These are phyloP conservation scores for Epizoanthus stellaris DNA, from an alignment of 92 coral and sea anemone species.

Conservation along the genomic window DNA sequence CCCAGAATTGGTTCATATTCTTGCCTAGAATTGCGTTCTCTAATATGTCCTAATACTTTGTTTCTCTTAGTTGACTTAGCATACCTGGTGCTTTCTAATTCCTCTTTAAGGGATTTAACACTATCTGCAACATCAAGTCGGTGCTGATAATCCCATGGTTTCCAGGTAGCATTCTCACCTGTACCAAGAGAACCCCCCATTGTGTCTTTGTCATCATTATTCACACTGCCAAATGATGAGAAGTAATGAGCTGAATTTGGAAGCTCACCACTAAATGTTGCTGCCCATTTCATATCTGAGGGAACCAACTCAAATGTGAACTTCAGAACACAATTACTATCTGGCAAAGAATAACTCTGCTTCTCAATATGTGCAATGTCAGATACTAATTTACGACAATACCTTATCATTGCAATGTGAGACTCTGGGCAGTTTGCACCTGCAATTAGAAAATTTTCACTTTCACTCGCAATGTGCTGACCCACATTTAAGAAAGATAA, in stretches of 20 bases:
- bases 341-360: neutral
- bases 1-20: slow-evolving; percentile 63
- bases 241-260: slow-evolving; percentile 61
- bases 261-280: slow-evolving; percentile 66
- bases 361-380: neutral
- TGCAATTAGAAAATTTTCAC: slow-evolving; percentile 52
- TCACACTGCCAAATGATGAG: slow-evolving; percentile 70
- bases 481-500: slow-evolving; percentile 61
- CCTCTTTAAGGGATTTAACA: too few relatives aligned
- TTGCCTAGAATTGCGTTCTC: slow-evolving; percentile 58
- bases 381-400: neutral
- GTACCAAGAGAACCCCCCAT: slow-evolving; percentile 49
- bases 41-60: slow-evolving; percentile 50
- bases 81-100: slow-evolving; percentile 27
- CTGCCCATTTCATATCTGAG: slow-evolving; percentile 74
- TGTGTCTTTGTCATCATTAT: slow-evolving; percentile 46
- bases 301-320: slow-evolving; percentile 70
- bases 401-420: slow-evolving; percentile 36
- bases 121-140: slow-evolving; percentile 47
- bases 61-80: slow-evolving; percentile 59
- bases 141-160: slow-evolving; percentile 57
- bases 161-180: slow-evolving; percentile 59
- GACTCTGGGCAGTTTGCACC: slow-evolving; percentile 66
- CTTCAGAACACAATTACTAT: slow-evolving; percentile 30
- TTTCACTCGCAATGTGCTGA: slow-evolving; percentile 55